Evolutionary conservation across 2,797 vertebrate genomes (phyloP), one percentile per base, ranked within the genome.

Genomic region (Myripristis jacobus): DNA sequence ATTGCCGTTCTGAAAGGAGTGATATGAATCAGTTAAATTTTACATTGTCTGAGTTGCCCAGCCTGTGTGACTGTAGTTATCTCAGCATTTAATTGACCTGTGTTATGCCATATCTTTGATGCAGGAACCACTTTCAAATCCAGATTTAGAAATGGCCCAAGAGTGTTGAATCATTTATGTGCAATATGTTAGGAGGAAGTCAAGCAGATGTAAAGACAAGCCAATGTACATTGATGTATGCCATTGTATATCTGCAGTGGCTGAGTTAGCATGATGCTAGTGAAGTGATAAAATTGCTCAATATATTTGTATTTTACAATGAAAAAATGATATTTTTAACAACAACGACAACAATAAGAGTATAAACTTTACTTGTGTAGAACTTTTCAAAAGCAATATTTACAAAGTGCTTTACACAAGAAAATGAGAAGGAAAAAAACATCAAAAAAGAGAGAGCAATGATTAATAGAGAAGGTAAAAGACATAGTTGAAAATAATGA

Each of bases 151-250:
- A 31, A 43, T 6, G 57, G 21, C 57, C 21, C 36, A 16, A 59
- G 57, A 44, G 57, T 43, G 43, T 44, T 59, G 41, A 59, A 59
- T 43, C 34, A 59, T 59, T 43, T 19, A 59, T 59, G 10, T 2
- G 57, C 38, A 25, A 43, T 21, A 59, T 59, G 57, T 59, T 38
- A 27, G n/a, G 57, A 54, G 57, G 57, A 59, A 44, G 15, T 44
- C 38, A 44, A 59, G 57, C 22, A 59, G 10, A 25, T 59, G 57
- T 59, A n/a, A 27, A 44, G 19, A 59, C 57, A 52, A 11, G 13
- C 50, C 50, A 16, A 15, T 8, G 6, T 44, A 18, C 22, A 27
- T 25, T 12, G 38, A 59, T 59, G 22, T 59, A 22, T 44, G 57
- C 41, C 57, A 59, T 44, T 21, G 15, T 22, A 43, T 25, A 44